phyloP scores from a whole-genome alignment of 2,797 vertebrate genomes.

The Phoebastria nigripes region DNA sequence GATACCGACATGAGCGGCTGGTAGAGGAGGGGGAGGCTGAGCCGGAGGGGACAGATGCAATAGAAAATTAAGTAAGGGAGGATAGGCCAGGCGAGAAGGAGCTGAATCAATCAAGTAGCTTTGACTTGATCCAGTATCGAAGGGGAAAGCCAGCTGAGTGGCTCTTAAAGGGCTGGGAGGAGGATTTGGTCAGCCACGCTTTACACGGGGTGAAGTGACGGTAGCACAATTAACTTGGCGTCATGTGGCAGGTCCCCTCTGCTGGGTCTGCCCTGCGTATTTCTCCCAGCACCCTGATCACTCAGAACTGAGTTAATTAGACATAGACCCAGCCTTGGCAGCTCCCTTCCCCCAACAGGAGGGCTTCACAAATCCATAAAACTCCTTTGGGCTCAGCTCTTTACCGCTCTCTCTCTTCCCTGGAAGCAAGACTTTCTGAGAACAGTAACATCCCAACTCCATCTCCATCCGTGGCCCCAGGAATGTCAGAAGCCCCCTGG shows the following conservation, averaged over 20 bases:
- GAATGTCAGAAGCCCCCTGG: neutral
- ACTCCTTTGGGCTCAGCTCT: neutral
- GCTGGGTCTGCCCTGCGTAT: neutral
- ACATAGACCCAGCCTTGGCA: neutral
- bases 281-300: neutral
- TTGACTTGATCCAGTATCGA: neutral
- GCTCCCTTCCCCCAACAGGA: neutral
- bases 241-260: neutral
- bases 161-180: neutral
- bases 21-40: neutral
- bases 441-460: neutral
- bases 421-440: neutral
- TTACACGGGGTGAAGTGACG: accelerated
- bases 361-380: neutral
- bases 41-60: neutral
- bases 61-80: neutral
- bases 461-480: neutral
- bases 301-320: neutral
- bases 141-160: neutral
- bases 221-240: neutral
- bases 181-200: neutral
- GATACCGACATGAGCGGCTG: accelerated
- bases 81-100: neutral
- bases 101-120: neutral
- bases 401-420: too few species aligned